phyloP scores from a whole-genome alignment of 2,888 invertebrate species.

The Caenorhabditis plicata region DNA sequence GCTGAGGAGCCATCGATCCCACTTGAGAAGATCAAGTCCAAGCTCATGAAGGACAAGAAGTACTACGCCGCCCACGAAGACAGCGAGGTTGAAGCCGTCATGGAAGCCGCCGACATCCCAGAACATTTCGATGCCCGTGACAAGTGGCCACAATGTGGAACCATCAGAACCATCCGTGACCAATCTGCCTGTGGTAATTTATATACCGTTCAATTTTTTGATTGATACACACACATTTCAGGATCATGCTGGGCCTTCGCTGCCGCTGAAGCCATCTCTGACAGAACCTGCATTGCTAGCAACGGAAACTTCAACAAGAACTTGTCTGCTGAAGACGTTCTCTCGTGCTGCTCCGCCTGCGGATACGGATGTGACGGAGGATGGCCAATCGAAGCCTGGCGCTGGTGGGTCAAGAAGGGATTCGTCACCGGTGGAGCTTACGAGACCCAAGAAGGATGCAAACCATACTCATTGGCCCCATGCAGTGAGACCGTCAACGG shows the following conservation, averaged over 20 bases:
- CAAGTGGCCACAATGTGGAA: constrained; percentile 39
- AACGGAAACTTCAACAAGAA: constrained; percentile 62
- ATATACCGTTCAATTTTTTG: background rate
- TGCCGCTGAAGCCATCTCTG: constrained; percentile 69
- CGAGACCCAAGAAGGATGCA: constrained; percentile 74
- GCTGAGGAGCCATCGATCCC: constrained; percentile 12
- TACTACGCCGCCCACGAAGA: constrained; percentile 20
- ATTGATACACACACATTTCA: background rate
- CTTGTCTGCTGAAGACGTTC: constrained; percentile 67
- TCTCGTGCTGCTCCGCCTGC: constrained; percentile 56
- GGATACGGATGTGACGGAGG: constrained; percentile 76
- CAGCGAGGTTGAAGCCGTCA: too few species aligned
- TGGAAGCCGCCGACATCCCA: constrained; percentile 29
- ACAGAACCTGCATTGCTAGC: constrained; percentile 68
- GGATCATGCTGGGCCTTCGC: constrained; percentile 80
- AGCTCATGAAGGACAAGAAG: constrained; percentile 26
- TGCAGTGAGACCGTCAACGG: constrained; percentile 84
- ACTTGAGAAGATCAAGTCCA: constrained; percentile 23
- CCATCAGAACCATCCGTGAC: constrained; percentile 42
- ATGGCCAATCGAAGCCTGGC: constrained; percentile 80
- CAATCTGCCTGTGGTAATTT: constrained; percentile 42
- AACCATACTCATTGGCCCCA: constrained; percentile 81
- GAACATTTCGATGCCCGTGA: constrained; percentile 36
- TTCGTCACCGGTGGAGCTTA: constrained; percentile 81
- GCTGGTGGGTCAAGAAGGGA: constrained; percentile 80